These are phyloP conservation scores for Matsumyia berberina DNA, from an alignment of 2,888 invertebrate genomes.

Conservation along the genomic window DNA sequence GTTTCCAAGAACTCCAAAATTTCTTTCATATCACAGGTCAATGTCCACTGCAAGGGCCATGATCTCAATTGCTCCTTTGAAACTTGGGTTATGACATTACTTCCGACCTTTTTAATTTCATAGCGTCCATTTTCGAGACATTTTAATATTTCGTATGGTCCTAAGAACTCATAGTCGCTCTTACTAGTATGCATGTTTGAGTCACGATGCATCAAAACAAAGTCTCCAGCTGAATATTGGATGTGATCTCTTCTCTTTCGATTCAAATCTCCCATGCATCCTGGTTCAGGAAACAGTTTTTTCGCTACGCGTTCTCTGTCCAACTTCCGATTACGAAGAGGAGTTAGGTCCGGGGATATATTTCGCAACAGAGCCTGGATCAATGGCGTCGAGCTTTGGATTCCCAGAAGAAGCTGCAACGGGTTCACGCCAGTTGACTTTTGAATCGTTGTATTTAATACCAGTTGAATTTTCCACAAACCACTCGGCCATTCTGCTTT, in stretches of 20 bases:
- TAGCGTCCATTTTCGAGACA: conserved; percentile 14
- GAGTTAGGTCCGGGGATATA: conserved; percentile 32
- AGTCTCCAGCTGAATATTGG: conserved; percentile 20
- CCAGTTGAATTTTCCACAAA: too few species aligned
- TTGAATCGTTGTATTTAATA: too few species aligned
- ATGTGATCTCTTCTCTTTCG: conserved; percentile 12
- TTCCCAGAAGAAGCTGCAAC: conserved; percentile 38
- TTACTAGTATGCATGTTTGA: conserved; percentile 35
- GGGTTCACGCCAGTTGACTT: too few species aligned
- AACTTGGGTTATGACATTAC: conserved; percentile 23
- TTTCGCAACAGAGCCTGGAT: conserved; percentile 22
- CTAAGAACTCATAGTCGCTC: conserved; percentile 31
- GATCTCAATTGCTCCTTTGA: conserved; percentile 37
- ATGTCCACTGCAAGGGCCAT: conserved; percentile 24
- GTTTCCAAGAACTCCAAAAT: conserved; percentile 22
- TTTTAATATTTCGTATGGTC: conserved; percentile 38
- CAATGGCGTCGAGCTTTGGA: conserved; percentile 34
- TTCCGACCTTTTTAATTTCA: conserved; percentile 42
- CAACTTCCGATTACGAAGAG: conserved; percentile 15
- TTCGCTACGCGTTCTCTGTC: conserved; percentile 18
- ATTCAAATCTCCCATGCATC: conserved; percentile 15
- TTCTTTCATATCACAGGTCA: conserved; percentile 35
- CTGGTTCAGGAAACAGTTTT: conserved; percentile 23
- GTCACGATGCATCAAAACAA: conserved; percentile 38
- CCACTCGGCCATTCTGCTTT: too few species aligned